Evolutionary conservation across 2,888 invertebrate species (phyloP).

Genomic region (Drosophila parthenogenetica): DNA sequence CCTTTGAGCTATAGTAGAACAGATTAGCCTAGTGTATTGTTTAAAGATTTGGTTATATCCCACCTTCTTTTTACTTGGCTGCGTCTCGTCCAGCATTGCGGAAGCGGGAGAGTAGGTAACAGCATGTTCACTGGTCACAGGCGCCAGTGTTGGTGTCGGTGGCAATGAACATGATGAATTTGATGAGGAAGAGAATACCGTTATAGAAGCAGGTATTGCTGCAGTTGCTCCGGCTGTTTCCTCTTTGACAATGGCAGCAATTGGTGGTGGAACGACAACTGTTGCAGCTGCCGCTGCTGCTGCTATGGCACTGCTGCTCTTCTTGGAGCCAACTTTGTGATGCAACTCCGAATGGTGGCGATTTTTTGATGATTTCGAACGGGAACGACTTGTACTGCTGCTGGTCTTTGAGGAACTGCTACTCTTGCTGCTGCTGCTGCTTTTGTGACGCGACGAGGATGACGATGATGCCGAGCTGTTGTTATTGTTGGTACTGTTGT

Average conservation of each 20-base stretch:
- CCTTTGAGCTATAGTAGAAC: conserved; percentile 53
- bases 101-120: conserved; percentile 62
- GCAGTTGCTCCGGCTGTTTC: conserved; percentile 18
- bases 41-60: not conserved
- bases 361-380: conserved; percentile 75
- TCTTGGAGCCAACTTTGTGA: conserved; percentile 63
- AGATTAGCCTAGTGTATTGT: conserved; percentile 1
- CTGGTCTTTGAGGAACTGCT: conserved; percentile 69
- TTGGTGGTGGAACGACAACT: conserved; percentile 9
- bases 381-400: conserved; percentile 76
- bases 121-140: conserved; percentile 31
- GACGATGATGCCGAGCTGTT: conserved; percentile 66
- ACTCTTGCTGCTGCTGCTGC: conserved; percentile 84
- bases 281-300: conserved; percentile 28
- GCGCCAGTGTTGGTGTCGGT: conserved; percentile 71
- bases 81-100: conserved; percentile 46
- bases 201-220: conserved; percentile 36
- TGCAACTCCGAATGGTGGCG: conserved; percentile 68
- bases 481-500: conserved; percentile 48
- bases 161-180: conserved; percentile 83
- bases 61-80: conserved; percentile 72
- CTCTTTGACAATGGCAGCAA: conserved; percentile 13
- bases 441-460: conserved; percentile 82
- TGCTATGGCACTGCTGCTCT: conserved; percentile 51
- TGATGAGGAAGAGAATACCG: conserved; percentile 80